phyloP scores from a whole-genome alignment of 1,140 invertebrate genomes.

The Achatina immaculata region DNA sequence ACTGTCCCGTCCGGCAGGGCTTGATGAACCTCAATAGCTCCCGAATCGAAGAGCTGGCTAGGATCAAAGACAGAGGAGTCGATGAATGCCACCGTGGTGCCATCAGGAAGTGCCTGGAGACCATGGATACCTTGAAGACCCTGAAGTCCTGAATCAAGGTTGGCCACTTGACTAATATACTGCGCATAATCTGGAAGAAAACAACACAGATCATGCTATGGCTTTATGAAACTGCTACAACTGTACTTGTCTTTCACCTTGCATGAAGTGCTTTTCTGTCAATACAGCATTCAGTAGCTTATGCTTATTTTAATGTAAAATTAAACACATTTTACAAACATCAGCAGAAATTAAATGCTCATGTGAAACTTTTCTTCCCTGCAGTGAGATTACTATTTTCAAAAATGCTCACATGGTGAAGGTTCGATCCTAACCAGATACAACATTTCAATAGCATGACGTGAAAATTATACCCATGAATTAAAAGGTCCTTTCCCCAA shows the following conservation, averaged over 20 bases:
- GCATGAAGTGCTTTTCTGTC: too few species aligned
- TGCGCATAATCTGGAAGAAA: conserved; percentile 61
- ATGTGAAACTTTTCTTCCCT: neutral
- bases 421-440: too few species aligned
- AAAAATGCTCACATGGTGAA: too few species aligned
- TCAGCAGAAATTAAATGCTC: too few species aligned
- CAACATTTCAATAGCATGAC: too few species aligned
- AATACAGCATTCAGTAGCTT: too few species aligned
- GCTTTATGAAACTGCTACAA: too few species aligned
- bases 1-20: conserved; percentile 19
- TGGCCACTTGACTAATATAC: conserved; percentile 48
- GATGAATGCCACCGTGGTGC: conserved; percentile 50
- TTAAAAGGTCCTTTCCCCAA: too few species aligned
- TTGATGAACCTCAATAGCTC: conserved; percentile 44
- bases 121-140: conserved; percentile 45
- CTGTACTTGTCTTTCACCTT: too few species aligned
- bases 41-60: conserved; percentile 56
- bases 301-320: too few species aligned
- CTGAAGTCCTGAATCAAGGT: conserved; percentile 29
- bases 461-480: too few species aligned
- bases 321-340: too few species aligned
- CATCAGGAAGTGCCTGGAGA: conserved; percentile 48
- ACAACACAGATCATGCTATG: neutral
- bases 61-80: conserved; percentile 52
- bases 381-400: conserved; percentile 22